Conservation (phyloP, 2,113 vertebrate species). For the Reinhardtius hippoglossoides region DNA sequence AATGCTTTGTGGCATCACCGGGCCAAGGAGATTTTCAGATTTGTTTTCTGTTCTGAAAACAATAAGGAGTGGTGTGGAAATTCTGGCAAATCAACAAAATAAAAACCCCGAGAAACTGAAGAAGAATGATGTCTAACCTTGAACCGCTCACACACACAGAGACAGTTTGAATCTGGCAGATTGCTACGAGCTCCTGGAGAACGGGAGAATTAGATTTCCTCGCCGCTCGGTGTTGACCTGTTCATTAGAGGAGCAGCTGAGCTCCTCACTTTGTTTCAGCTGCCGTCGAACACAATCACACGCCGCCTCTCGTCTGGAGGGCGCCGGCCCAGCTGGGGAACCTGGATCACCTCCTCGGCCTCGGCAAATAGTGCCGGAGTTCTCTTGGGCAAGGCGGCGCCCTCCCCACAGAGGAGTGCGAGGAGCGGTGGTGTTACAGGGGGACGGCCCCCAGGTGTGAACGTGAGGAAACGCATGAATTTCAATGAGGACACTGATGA, state of each 20-base stretch:
- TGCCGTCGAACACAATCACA: background rate
- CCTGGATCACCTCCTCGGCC: background rate
- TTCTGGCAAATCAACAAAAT: no score
- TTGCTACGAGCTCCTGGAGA: background rate
- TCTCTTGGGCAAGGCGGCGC: slow-evolving; percentile 36
- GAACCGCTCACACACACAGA: no score
- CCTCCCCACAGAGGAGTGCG: background rate
- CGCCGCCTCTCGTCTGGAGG: no score
- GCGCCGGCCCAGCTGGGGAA: no score
- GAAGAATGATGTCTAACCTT: no score
- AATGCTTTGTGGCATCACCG: no score
- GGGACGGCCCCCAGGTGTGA: slow-evolving; percentile 62
- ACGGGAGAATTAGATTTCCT: background rate
- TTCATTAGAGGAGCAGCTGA: slow-evolving; percentile 19
- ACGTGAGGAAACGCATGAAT: slow-evolving; percentile 56
- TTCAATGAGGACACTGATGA: slow-evolving; percentile 64
- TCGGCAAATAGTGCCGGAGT: background rate
- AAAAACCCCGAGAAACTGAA: no score
- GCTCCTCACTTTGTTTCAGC: slow-evolving; percentile 19
- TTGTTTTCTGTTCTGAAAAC: no score
- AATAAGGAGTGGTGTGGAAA: no score
- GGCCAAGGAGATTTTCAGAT: no score
- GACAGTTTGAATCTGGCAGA: background rate
- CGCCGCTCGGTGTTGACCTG: slow-evolving; percentile 8
- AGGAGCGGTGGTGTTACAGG: background rate